Conservation (phyloP, 2,888 invertebrate genomes). For the Miltochrista miniata region DNA sequence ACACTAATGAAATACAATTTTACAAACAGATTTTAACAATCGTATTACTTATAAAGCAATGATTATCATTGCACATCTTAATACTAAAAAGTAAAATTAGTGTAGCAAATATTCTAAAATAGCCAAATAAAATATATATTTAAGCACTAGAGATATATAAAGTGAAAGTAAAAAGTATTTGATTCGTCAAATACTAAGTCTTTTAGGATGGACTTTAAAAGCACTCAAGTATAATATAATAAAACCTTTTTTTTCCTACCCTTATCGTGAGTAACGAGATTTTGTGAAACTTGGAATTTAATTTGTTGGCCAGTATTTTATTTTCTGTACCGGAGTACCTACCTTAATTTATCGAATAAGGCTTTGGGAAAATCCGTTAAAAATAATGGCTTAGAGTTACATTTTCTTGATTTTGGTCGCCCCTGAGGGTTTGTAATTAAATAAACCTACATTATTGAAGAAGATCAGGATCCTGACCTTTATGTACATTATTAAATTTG, state of each 20-base stretch:
- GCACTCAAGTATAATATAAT: constrained; percentile 15
- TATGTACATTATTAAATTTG: neutral
- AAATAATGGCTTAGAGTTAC: constrained; percentile 19
- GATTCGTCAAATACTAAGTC: constrained; percentile 6
- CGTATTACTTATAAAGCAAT: too few species aligned
- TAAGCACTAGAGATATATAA: too few species aligned
- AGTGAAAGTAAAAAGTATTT: neutral
- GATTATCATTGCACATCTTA: too few species aligned
- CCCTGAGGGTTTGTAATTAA: constrained; percentile 20
- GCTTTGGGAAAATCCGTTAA: constrained; percentile 22
- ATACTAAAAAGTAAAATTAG: too few species aligned
- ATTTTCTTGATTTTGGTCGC: constrained; percentile 10
- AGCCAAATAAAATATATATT: too few species aligned
- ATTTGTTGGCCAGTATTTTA: constrained; percentile 32
- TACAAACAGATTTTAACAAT: too few species aligned
- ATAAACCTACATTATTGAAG: constrained; percentile 9
- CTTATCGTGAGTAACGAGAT: constrained; percentile 25
- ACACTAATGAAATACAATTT: too few species aligned
- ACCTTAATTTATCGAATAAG: constrained; percentile 38
- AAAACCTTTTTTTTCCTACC: constrained; percentile 19
- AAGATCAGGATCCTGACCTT: neutral
- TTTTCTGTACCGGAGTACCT: constrained; percentile 27
- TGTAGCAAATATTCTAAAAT: too few species aligned
- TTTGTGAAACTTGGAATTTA: constrained; percentile 27
- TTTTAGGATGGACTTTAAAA: constrained; percentile 15